Percentiles rank a stretch among this genome's conserved stretches.
Conservation (phyloP, 1,140 invertebrate species). For the Diachasma alloeum region DNA sequence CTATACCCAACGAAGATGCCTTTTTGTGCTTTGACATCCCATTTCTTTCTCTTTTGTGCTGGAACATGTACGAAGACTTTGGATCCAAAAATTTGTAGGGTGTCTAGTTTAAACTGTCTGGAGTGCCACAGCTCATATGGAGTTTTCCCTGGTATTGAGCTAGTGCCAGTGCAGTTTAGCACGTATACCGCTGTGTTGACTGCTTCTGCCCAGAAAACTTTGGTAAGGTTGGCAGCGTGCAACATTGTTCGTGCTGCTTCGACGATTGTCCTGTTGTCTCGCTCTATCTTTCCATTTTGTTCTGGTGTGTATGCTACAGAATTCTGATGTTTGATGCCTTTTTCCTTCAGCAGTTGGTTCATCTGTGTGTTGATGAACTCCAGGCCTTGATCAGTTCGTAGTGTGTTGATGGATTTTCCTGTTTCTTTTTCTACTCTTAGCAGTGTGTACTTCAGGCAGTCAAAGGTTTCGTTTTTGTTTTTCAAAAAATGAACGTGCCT, state of each 20-base stretch:
- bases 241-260: too few species aligned
- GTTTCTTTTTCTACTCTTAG: conserved; percentile 46
- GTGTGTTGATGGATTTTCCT: too few species aligned
- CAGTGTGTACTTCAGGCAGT: conserved; percentile 51
- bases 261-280: conserved; percentile 55
- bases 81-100: too few species aligned
- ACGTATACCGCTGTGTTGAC: conserved; percentile 25
- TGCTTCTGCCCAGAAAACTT: conserved; percentile 35
- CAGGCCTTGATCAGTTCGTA: conserved; percentile 60
- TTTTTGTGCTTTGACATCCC: too few species aligned
- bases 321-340: conserved; percentile 52
- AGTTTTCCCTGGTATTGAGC: conserved; percentile 3
- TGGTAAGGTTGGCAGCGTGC: conserved; percentile 41
- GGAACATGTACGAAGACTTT: too few species aligned
- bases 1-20: too few species aligned
- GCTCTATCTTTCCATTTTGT: conserved; percentile 54
- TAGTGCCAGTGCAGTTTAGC: conserved; percentile 27
- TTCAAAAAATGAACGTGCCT: conserved; percentile 54
- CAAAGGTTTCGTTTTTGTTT: conserved; percentile 51
- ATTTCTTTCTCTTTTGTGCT: too few species aligned
- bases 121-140: too few species aligned
- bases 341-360: conserved; percentile 34
- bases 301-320: conserved; percentile 51
- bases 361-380: conserved; percentile 54
- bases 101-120: too few species aligned